A percentile compares a stretch with the other conserved stretches of the same genome.
These are phyloP conservation scores for Propsilocerus akamusi DNA, from an alignment of 1,140 invertebrate genomes.

Conservation along the genomic window DNA sequence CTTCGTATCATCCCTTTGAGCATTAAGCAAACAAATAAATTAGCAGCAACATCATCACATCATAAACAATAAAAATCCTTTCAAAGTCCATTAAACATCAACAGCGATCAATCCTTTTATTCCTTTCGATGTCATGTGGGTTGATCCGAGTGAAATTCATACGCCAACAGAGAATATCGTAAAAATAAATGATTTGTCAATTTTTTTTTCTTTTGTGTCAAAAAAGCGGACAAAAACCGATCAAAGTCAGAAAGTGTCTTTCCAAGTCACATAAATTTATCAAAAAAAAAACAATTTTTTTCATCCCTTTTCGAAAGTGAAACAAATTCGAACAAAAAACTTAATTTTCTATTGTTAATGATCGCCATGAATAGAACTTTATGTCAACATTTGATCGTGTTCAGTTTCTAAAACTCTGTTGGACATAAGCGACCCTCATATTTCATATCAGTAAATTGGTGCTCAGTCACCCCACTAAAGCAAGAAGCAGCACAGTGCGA, in stretches of 20 bases:
- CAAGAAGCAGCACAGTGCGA: neutral
- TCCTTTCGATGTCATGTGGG: neutral
- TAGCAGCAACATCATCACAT: neutral
- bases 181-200: conserved; percentile 4
- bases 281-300: neutral
- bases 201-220: neutral
- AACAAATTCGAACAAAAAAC: neutral
- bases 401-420: too few relatives aligned
- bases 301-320: neutral
- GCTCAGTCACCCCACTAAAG: too few relatives aligned
- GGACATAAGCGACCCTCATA: too few relatives aligned
- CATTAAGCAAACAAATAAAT: neutral
- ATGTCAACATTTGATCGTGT: too few relatives aligned
- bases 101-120: neutral
- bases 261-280: neutral
- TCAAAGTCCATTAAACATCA: neutral
- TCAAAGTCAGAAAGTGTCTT: neutral
- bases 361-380: neutral
- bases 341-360: neutral
- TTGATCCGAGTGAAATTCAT: neutral
- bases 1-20: too few relatives aligned
- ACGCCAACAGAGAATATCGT: neutral
- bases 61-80: neutral
- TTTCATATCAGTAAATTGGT: too few relatives aligned
- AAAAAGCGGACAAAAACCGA: neutral